A percentile compares a stretch with the other conserved stretches of the same genome.
These are phyloP conservation scores for Bombylius major DNA, from an alignment of 2,888 invertebrate species.

Conservation along the genomic window DNA sequence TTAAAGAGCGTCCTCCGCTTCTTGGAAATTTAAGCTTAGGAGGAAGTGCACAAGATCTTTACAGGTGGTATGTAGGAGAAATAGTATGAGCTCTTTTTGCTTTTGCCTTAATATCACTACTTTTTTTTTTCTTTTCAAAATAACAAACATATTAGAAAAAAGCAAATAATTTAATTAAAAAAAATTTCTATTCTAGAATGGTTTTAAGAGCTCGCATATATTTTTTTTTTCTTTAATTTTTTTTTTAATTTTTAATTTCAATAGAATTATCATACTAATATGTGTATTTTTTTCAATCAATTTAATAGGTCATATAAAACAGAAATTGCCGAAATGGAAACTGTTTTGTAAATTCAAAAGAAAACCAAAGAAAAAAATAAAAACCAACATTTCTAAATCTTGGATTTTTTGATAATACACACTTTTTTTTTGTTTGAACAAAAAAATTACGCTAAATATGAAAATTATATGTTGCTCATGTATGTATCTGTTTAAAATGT, in stretches of 20 bases:
- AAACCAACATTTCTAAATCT: too few species aligned
- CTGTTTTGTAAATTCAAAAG: slow-evolving; percentile 59
- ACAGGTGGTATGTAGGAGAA: slow-evolving; percentile 34
- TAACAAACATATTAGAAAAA: not conserved
- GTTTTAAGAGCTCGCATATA: too few species aligned
- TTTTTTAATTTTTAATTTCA: not conserved
- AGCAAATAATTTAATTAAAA: not conserved
- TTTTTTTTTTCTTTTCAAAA: not conserved
- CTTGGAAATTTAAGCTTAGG: slow-evolving; percentile 36
- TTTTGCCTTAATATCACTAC: not conserved
- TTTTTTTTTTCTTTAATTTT: too few species aligned
- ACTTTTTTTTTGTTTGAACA: too few species aligned
- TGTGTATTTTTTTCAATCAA: not conserved
- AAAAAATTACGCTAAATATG: too few species aligned
- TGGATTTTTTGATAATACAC: too few species aligned
- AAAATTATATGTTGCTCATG: too few species aligned
- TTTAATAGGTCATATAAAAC: slow-evolving; percentile 43
- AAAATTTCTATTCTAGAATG: too few species aligned
- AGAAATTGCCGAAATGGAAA: slow-evolving; percentile 82
- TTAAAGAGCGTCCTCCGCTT: slow-evolving; percentile 43
- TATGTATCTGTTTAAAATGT: too few species aligned
- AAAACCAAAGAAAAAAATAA: too few species aligned
- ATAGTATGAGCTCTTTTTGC: slow-evolving; percentile 9
- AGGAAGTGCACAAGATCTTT: slow-evolving; percentile 39
- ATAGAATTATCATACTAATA: too few species aligned